Evolutionary conservation across 2,113 vertebrate species (phyloP).

Genomic region (Seriola aureovittata): DNA sequence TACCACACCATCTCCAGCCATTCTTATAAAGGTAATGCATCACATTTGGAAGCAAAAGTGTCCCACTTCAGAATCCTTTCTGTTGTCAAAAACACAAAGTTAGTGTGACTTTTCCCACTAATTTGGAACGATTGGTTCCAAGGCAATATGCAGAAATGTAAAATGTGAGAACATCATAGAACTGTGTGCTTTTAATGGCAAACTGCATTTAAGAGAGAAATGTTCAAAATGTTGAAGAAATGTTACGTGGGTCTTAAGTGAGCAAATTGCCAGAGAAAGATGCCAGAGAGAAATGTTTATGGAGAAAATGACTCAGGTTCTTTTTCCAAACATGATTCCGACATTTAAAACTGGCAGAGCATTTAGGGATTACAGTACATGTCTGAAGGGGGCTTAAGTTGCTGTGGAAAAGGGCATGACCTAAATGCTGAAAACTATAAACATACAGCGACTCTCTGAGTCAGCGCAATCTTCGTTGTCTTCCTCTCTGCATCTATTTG

Average conservation of each 20-base stretch:
- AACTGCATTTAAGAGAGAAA: not conserved
- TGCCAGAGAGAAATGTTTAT: not conserved
- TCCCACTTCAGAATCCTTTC: not conserved
- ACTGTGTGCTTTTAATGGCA: not conserved
- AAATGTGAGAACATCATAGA: not conserved
- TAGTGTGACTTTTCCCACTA: not conserved
- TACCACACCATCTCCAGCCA: not conserved
- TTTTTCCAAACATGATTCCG: conserved; percentile 5
- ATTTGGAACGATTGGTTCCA: not conserved
- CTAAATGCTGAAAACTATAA: conserved; percentile 28
- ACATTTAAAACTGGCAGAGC: conserved; percentile 10
- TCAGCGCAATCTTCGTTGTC: not conserved
- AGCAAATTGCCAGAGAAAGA: not conserved
- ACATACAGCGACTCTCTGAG: conserved; percentile 24
- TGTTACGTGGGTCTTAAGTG: not conserved
- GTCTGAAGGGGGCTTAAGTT: conserved; percentile 14
- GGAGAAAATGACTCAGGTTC: not conserved
- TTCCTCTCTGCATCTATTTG: not conserved
- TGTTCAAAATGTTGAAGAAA: not conserved
- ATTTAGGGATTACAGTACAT: conserved; percentile 19
- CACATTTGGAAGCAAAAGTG: not conserved
- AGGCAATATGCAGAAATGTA: not conserved
- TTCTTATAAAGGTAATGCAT: not conserved
- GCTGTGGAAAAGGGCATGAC: conserved; percentile 32
- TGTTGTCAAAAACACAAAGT: not conserved